Conservation (phyloP, 2,113 vertebrate genomes). For the Noctilio leporinus region DNA sequence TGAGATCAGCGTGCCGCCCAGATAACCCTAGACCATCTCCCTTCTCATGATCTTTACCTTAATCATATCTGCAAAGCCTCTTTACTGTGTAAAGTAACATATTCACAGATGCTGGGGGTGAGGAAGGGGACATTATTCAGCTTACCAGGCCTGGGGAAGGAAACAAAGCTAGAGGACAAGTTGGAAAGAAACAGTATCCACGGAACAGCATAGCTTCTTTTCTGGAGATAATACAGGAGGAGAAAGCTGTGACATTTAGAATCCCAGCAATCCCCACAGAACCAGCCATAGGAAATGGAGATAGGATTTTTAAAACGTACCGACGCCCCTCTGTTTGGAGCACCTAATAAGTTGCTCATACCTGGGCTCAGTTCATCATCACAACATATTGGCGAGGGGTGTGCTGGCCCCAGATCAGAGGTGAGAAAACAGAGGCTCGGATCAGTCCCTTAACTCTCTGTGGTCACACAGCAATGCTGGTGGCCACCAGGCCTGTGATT, state of each 20-base stretch:
- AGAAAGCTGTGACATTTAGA: not conserved
- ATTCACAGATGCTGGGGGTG: not conserved
- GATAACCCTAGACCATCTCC: not conserved
- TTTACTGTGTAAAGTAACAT: not conserved
- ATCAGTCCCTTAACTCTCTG: not conserved
- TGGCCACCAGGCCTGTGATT: not conserved
- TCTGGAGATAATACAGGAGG: not conserved
- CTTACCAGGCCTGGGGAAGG: too few relatives aligned
- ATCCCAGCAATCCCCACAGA: not conserved
- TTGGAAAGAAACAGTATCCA: not conserved
- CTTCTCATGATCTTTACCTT: not conserved
- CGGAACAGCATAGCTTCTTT: not conserved
- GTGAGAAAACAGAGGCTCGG: not conserved
- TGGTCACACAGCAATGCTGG: not conserved
- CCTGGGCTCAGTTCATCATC: not conserved
- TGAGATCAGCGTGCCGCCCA: not conserved
- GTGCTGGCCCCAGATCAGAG: not conserved
- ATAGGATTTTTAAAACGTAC: too few relatives aligned
- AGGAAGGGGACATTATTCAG: not conserved
- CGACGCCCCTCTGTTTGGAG: not conserved
- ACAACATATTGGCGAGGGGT: not conserved
- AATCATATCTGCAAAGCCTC: not conserved
- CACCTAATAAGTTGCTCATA: not conserved
- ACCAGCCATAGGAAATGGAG: not conserved
- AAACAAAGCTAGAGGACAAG: not conserved